phyloP scores from a whole-genome alignment of 2,888 invertebrate species.

The Cryptops parisi region DNA sequence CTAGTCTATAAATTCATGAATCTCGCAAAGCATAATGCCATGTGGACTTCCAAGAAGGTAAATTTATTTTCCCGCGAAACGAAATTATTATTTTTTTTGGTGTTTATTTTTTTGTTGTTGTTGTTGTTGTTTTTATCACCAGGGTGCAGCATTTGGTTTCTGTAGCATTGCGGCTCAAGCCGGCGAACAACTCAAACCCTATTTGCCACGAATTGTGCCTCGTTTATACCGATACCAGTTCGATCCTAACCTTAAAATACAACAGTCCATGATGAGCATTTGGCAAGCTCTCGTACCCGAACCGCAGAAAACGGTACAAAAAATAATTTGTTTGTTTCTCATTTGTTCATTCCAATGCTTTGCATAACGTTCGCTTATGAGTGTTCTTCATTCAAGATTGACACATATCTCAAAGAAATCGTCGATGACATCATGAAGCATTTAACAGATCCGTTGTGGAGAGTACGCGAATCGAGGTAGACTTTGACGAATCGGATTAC shows the following conservation, averaged over 20 bases:
- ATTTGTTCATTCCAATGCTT: too few species aligned
- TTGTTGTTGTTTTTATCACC: slow-evolving; percentile 5
- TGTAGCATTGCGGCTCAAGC: slow-evolving; percentile 71
- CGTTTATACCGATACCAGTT: slow-evolving; percentile 75
- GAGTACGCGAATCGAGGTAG: slow-evolving; percentile 66
- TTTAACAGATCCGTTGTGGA: slow-evolving; percentile 70
- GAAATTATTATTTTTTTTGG: slow-evolving; percentile 8
- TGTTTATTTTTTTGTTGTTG: neutral
- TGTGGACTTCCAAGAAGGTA: slow-evolving; percentile 85
- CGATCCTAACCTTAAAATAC: slow-evolving; percentile 82
- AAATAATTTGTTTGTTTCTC: too few species aligned
- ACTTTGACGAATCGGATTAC: slow-evolving; percentile 10
- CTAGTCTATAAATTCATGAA: slow-evolving; percentile 93
- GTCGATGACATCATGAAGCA: slow-evolving; percentile 63
- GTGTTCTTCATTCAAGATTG: slow-evolving; percentile 57
- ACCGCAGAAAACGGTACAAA: slow-evolving; percentile 69
- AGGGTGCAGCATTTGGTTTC: slow-evolving; percentile 85
- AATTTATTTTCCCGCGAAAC: too few species aligned
- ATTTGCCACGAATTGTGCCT: slow-evolving; percentile 72
- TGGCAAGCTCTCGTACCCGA: slow-evolving; percentile 83
- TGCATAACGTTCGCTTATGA: too few species aligned
- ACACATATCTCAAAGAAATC: slow-evolving; percentile 65
- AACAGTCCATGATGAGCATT: slow-evolving; percentile 83
- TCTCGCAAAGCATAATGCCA: slow-evolving; percentile 81
- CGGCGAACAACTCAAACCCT: slow-evolving; percentile 63